Conservation (phyloP, 2,888 invertebrate species). For the Chrysolina haemoptera region DNA sequence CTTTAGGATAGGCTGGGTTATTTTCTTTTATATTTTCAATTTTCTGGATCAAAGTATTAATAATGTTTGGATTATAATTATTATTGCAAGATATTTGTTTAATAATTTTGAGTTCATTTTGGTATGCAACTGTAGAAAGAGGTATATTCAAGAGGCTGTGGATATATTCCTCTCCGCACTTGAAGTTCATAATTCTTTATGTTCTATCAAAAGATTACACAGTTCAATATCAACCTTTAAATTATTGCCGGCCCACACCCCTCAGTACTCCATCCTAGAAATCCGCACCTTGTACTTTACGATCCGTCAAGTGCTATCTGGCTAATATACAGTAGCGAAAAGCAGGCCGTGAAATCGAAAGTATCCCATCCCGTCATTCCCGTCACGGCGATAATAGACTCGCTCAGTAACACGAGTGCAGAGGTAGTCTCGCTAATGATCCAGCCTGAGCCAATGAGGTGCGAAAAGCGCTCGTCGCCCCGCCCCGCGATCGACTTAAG, state of each 20-base stretch:
- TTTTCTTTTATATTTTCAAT: no score
- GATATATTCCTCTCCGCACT: no score
- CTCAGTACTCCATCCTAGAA: neutral
- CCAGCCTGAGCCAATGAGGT: constrained; percentile 56
- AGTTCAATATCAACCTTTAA: no score
- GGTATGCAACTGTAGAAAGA: no score
- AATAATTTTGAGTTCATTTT: no score
- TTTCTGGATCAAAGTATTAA: no score
- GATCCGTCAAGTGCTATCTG: neutral
- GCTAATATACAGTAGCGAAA: constrained; percentile 17
- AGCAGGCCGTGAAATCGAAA: constrained; percentile 10
- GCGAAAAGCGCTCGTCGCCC: constrained; percentile 52
- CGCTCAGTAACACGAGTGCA: neutral
- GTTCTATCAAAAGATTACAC: no score
- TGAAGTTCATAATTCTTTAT: no score
- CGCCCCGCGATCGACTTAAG: constrained; percentile 55
- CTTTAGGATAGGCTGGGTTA: no score
- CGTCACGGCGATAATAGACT: constrained; percentile 15
- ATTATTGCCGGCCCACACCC: neutral
- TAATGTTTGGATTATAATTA: no score
- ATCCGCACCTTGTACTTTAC: constrained; percentile 15
- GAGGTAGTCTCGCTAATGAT: constrained; percentile 53
- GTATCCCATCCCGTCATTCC: constrained; percentile 4
- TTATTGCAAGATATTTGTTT: no score
- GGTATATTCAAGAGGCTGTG: no score